phyloP scores from a whole-genome alignment of 1,140 invertebrate species.

The Drosophila pectinifera region DNA sequence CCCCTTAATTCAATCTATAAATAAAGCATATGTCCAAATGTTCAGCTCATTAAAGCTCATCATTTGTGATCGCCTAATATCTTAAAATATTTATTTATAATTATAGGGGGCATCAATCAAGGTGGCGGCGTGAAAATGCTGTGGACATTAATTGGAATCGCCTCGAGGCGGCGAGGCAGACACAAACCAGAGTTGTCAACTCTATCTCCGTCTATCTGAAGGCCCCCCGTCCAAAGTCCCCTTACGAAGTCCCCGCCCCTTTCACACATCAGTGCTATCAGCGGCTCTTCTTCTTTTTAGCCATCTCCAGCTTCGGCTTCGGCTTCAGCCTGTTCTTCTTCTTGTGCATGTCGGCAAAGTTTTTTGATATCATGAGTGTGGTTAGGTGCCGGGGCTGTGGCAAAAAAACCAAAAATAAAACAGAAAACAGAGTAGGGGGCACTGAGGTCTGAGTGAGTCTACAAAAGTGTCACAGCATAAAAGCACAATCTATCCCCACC shows the following conservation, averaged over 20 bases:
- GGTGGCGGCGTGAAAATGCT: constrained; percentile 66
- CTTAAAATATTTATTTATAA: constrained; percentile 55
- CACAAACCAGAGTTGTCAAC: constrained; percentile 50
- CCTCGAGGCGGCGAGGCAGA: constrained; percentile 26
- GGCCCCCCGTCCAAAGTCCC: constrained; percentile 18
- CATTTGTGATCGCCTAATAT: too few relatives aligned
- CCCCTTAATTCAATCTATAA: not conserved
- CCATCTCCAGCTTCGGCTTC: constrained; percentile 14
- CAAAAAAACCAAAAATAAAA: constrained; percentile 5
- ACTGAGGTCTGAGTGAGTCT: constrained; percentile 37
- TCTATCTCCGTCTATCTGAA: constrained; percentile 20
- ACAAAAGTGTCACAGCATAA: constrained; percentile 78
- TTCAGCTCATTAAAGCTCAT: not conserved
- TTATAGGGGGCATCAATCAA: constrained; percentile 66
- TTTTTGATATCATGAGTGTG: constrained; percentile 73
- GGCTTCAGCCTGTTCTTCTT: constrained; percentile 26
- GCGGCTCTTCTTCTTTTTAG: constrained; percentile 36
- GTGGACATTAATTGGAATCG: constrained; percentile 66
- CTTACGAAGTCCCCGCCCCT: constrained; percentile 13
- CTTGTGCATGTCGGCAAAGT: constrained; percentile 71
- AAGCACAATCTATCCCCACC: constrained; percentile 60
- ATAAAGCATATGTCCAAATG: not conserved
- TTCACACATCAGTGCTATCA: constrained; percentile 60
- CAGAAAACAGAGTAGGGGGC: not conserved
- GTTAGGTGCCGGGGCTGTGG: constrained; percentile 20